Evolutionary conservation across 1,140 invertebrate genomes (phyloP).

Genomic region (Pteromalus puparum): DNA sequence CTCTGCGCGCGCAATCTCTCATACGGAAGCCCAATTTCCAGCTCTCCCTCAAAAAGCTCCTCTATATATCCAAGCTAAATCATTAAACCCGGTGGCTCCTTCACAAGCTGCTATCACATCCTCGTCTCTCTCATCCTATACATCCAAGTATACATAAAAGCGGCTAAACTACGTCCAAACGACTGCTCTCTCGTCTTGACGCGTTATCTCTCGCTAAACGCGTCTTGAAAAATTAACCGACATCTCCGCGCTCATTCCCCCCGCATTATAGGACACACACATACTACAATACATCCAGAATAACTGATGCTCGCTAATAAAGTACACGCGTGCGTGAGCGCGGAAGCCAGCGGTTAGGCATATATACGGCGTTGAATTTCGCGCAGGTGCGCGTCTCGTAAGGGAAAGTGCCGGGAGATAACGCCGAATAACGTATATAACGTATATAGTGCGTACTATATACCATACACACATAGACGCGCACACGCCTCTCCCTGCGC

Average conservation of each 20-base stretch:
- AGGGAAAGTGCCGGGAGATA: constrained; percentile 50
- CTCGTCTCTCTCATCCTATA: neutral
- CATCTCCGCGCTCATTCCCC: neutral
- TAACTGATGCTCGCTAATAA: constrained; percentile 20
- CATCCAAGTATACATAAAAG: neutral
- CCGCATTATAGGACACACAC: neutral
- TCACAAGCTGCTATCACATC: neutral
- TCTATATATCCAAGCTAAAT: too few relatives aligned
- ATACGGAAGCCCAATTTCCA: too few relatives aligned
- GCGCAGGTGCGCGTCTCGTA: constrained; percentile 39
- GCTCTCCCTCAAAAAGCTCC: too few relatives aligned
- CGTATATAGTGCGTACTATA: neutral
- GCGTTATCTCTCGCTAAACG: constrained; percentile 26
- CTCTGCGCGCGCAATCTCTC: too few relatives aligned
- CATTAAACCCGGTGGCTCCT: neutral
- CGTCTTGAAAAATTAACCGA: constrained; percentile 30
- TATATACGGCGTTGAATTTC: constrained; percentile 20
- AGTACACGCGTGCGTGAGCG: constrained; percentile 9
- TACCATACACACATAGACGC: neutral
- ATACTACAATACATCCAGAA: neutral
- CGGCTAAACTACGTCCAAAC: neutral
- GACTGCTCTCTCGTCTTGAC: neutral
- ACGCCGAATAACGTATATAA: neutral
- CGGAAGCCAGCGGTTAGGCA: neutral
- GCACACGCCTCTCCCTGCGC: neutral